These are phyloP conservation scores for Felis chaus DNA, from an alignment of 2,113 vertebrate genomes.

Conservation along the genomic window DNA sequence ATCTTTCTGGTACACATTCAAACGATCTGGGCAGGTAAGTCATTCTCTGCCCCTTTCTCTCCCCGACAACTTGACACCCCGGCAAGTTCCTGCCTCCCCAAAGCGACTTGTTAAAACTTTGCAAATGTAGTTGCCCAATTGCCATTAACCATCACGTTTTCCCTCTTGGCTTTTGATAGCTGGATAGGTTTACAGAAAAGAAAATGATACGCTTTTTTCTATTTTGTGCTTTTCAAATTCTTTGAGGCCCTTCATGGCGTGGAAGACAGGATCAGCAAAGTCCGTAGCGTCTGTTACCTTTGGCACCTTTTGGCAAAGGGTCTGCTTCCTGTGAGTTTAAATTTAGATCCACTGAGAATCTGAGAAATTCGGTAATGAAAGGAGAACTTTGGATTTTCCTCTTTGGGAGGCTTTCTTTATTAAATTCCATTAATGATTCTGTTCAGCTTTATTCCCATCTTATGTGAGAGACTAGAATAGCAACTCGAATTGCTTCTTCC, in stretches of 20 bases:
- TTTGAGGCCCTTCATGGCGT: neutral
- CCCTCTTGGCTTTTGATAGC: neutral
- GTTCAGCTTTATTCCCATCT: neutral
- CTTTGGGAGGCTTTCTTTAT: neutral
- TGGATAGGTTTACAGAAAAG: neutral
- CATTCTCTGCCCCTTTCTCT: neutral
- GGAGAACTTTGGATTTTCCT: neutral
- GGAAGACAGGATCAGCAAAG: neutral
- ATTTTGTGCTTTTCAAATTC: neutral
- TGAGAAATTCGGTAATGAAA: neutral
- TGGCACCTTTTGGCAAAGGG: neutral
- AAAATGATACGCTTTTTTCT: neutral
- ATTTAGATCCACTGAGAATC: conserved; percentile 7
- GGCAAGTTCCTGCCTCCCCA: neutral
- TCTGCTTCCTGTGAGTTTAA: neutral
- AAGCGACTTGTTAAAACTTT: neutral
- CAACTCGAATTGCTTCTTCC: neutral
- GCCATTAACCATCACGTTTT: neutral
- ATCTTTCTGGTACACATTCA: neutral
- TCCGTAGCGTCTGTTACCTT: neutral
- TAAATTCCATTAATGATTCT: neutral
- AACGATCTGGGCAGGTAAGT: neutral
- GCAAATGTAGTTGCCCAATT: neutral
- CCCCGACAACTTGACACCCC: neutral
- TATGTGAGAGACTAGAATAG: neutral